These are phyloP conservation scores for Cyanoderma ruficeps DNA, from an alignment of 2,113 vertebrate species.

Conservation along the genomic window DNA sequence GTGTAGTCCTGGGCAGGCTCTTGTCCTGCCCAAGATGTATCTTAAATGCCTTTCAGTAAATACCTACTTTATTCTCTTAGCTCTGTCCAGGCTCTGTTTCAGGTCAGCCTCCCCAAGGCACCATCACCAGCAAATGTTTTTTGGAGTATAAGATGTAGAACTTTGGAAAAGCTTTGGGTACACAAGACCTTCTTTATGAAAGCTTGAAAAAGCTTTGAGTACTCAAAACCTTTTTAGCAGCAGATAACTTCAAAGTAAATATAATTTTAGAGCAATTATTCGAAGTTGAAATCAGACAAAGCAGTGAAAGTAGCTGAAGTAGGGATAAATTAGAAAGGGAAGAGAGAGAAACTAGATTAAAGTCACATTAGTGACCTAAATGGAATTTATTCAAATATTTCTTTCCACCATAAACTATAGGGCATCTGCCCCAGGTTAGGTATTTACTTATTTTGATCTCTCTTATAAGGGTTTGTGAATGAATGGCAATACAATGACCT, in stretches of 20 bases:
- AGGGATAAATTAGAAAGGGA: not conserved
- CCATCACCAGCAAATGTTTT: not conserved
- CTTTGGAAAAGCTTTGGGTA: not conserved
- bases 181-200: not conserved
- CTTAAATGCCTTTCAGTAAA: too few species aligned
- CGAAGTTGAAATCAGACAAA: not conserved
- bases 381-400: not conserved
- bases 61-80: too few species aligned
- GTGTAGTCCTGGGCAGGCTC: too few species aligned
- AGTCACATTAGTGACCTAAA: not conserved
- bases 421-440: not conserved
- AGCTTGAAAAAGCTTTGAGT: not conserved
- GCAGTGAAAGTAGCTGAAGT: not conserved
- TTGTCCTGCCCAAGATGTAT: too few species aligned
- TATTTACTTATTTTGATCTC: not conserved
- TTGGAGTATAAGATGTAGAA: not conserved
- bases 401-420: not conserved
- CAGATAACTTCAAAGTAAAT: not conserved
- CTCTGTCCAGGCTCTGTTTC: too few species aligned
- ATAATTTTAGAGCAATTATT: not conserved
- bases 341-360: not conserved
- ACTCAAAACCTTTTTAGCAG: not conserved
- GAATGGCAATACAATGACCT: not conserved
- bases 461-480: not conserved
- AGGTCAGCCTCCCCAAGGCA: too few species aligned